Evolutionary conservation across 2,888 invertebrate species (phyloP), one percentile per base, ranked within the genome.

Genomic region (Lepidocyrtoides sp.): DNA sequence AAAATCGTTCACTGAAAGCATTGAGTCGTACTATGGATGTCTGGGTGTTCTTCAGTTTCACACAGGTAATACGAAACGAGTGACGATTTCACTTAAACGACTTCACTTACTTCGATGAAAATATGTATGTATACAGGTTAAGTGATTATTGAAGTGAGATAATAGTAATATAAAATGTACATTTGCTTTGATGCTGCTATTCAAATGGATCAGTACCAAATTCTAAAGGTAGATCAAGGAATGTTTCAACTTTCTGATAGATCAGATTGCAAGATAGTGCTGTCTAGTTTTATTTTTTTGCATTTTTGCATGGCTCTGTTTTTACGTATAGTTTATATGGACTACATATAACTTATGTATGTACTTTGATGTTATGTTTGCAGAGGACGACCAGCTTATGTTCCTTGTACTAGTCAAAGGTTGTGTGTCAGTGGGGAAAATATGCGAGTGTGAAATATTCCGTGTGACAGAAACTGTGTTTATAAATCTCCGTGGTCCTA

Each of bases 401-500:
- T 99, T 98, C 95, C 96, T 99, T 88, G 98, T 99, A 8, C 96
- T 99, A 95, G 98, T 99, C 83, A 99, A 98, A 14, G 99, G 99
- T 48, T 99, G 99, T 95, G 97, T 99, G 94, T 99, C 99, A 8
- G 97, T 99, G 93, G 99, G 99, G 10, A 99, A 99, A 96, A 97
- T 99, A 66, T 97, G 97, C 69, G 98, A 99, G 94, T 97, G 98
- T 0, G 99, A 99, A 96, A 97, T 99, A 91, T 99, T 99, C 95
- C 97, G 98, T 94, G 97, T 99, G 89, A 99, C 98, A 0, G 98
- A 98, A 95, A 98, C 98, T 0, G 97, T 97, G 94, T 98, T 99
- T 95, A 96, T 99, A 10, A 98, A 99, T 0, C 95, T 99, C 91
- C 97, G 98, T 95, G 97, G 97, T 95, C 97, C 97, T 69, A 96